Evolutionary conservation across 2,797 vertebrate species (phyloP).

Genomic region (Pseudochirops corinnae): DNA sequence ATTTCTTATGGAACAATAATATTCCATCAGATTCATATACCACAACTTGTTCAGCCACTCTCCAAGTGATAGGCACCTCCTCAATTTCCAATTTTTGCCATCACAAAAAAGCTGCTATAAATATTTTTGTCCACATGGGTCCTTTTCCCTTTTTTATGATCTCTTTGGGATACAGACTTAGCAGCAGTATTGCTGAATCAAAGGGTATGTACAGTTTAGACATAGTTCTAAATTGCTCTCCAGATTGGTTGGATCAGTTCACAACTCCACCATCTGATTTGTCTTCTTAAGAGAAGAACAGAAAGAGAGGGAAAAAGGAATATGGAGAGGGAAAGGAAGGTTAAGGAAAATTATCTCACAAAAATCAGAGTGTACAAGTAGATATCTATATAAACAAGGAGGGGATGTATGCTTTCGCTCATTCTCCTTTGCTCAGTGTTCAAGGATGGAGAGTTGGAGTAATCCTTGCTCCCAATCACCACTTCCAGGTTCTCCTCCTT

Average conservation of each 20-base stretch:
- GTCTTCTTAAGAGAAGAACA: background rate
- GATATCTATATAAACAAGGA: background rate
- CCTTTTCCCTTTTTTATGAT: background rate
- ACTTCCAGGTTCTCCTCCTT: background rate
- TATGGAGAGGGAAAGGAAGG: background rate
- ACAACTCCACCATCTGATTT: background rate
- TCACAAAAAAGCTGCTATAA: background rate
- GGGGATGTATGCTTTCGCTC: background rate
- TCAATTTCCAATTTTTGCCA: background rate
- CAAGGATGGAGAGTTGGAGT: background rate
- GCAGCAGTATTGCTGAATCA: background rate
- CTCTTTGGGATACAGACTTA: background rate
- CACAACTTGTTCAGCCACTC: background rate
- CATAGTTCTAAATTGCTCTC: background rate
- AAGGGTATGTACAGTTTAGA: background rate
- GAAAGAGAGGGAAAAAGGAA: background rate
- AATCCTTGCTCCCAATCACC: background rate
- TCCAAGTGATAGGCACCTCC: background rate
- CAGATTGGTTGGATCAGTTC: background rate
- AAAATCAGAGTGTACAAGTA: background rate
- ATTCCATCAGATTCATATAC: background rate
- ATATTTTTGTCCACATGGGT: background rate
- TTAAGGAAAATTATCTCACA: background rate
- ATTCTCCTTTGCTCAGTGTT: background rate
- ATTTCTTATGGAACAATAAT: background rate